Evolutionary conservation across 2,888 invertebrate genomes (phyloP), one percentile per base, ranked within the genome.

Genomic region (Ectropis crepuscularia): DNA sequence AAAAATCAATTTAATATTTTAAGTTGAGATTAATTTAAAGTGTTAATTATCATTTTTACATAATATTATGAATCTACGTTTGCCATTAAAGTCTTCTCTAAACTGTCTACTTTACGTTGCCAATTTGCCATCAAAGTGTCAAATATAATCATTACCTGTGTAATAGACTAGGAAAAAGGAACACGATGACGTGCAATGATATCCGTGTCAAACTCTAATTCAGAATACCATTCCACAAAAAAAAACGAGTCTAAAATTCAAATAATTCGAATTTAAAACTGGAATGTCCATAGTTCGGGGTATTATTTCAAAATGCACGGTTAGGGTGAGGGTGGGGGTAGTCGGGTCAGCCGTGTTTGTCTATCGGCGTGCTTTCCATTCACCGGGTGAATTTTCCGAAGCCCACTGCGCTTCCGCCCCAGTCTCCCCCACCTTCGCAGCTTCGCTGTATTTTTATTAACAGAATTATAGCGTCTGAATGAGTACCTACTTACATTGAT

Each of bases 311-410:
- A 89, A 90, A 88, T 88, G 89, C 81, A 86, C 86, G 86, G 84
- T 81, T 83, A 74, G 77, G 78, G 70, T 72, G 83, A 76, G 78
- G 77, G 53, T 43, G 64, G 60, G 41, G 51, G 75, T 71, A 71
- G 55, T 39, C 83, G 86, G 89, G 91, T 90, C 88, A 88, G 85
- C 79, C 77, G 76, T 90, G 92, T 91, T 92, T 92, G 90, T 92
- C 92, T 92, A 92, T 90, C 87, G 88, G 88, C 86, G 89, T 89
- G 90, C 84, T 91, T 91, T 90, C 86, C 90, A 90, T 90, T 91
- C 91, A 91, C 85, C 83, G 90, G 90, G 89, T 88, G 91, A 90
- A 90, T 91, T 91, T 90, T 88, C 92, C 90, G 89, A 90, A 87
- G 90, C 89, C 88, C 88, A 87, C 84, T 85, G 87, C 88, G 83